Percentiles rank a stretch among this genome's conserved stretches.
Evolutionary conservation across 2,113 vertebrate genomes (phyloP).

Genomic region (Perca schrenkii): DNA sequence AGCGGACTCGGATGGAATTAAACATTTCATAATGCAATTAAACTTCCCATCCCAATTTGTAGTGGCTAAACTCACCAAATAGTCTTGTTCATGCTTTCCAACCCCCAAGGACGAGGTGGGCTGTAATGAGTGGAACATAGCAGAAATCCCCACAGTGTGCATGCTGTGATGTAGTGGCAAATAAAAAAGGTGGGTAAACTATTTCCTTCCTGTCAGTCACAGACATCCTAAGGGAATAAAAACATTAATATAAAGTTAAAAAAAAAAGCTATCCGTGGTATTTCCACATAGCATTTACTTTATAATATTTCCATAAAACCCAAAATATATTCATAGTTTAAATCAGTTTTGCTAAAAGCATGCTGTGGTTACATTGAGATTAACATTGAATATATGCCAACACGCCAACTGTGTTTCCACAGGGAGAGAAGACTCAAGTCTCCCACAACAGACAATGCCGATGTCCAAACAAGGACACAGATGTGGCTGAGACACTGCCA

Average conservation of each 20-base stretch:
- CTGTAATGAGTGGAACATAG: constrained; percentile 61
- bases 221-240: constrained; percentile 29
- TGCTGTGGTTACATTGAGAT: background rate
- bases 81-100: constrained; percentile 43
- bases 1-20: constrained; percentile 8
- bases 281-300: constrained; percentile 24
- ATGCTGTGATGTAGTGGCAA: constrained; percentile 49
- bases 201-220: constrained; percentile 60
- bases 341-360: background rate
- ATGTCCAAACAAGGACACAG: constrained; percentile 43
- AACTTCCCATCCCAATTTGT: constrained; percentile 39
- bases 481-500: constrained; percentile 17
- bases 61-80: constrained; percentile 30
- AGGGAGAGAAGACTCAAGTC: background rate
- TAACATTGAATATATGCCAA: constrained; percentile 1
- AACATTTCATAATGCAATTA: constrained; percentile 10
- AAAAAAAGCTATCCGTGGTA: background rate
- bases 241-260: constrained; percentile 1
- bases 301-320: background rate
- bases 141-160: constrained; percentile 46
- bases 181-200: constrained; percentile 55
- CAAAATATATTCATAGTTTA: too few relatives aligned
- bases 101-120: constrained; percentile 43
- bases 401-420: constrained; percentile 12
- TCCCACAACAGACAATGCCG: constrained; percentile 8